Conservation (phyloP, 2,888 invertebrate species). For the Diploptera punctata region DNA sequence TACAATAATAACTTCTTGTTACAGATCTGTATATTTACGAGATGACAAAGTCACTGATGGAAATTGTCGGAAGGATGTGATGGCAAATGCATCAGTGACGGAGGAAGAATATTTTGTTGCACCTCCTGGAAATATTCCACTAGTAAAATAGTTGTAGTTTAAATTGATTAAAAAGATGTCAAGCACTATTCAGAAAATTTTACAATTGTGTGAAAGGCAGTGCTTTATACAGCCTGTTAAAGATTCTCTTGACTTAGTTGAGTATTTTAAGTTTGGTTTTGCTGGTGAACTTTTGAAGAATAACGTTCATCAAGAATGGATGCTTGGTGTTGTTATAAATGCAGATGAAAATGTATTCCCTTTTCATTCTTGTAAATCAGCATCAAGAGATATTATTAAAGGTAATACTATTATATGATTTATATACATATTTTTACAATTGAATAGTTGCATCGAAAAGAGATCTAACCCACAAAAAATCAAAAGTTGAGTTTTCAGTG, state of each 20-base stretch:
- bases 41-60: constrained; percentile 74
- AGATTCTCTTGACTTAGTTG: neutral
- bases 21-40: constrained; percentile 70
- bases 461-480: no score
- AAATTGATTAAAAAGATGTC: neutral
- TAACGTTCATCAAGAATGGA: constrained; percentile 65
- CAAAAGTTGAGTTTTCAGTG: no score
- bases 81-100: constrained; percentile 73
- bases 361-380: neutral
- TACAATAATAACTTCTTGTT: no score
- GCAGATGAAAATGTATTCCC: constrained; percentile 59
- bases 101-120: constrained; percentile 94
- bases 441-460: no score
- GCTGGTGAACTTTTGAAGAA: constrained; percentile 60
- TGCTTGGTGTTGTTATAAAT: constrained; percentile 57
- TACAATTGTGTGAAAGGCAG: constrained; percentile 45
- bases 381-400: constrained; percentile 2
- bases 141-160: constrained; percentile 52
- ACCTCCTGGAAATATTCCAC: constrained; percentile 84
- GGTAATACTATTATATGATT: constrained; percentile 23
- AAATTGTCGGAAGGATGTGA: constrained; percentile 69
- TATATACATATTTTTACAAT: no score
- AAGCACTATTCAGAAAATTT: constrained; percentile 41
- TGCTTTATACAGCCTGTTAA: constrained; percentile 44
- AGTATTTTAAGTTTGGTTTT: constrained; percentile 53